These are phyloP conservation scores for Atlantisia rogersi DNA, from an alignment of 2,113 vertebrate species.

Conservation along the genomic window DNA sequence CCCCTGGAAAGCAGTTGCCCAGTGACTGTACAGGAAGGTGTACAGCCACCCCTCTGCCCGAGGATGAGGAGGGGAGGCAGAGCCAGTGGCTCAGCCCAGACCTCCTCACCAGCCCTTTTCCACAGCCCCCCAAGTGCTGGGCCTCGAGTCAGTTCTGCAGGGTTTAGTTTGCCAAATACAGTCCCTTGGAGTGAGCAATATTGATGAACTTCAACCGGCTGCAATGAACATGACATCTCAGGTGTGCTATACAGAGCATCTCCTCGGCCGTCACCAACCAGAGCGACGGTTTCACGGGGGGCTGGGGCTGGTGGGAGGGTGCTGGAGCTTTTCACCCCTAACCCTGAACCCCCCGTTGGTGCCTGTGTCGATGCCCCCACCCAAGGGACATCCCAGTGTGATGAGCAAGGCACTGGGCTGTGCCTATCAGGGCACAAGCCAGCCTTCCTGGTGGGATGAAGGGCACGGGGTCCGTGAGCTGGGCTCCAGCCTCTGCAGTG, in stretches of 20 bases:
- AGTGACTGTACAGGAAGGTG: background rate
- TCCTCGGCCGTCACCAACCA: background rate
- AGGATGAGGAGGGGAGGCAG: background rate
- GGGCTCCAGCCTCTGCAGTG: background rate
- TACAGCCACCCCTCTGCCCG: rapidly evolving
- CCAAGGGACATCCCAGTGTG: no score
- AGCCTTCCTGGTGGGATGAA: background rate
- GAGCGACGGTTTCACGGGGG: background rate
- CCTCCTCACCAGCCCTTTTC: rapidly evolving
- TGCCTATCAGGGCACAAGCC: background rate
- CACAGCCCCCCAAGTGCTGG: background rate
- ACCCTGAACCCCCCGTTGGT: rapidly evolving
- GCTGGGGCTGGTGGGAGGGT: background rate
- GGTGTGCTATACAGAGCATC: background rate
- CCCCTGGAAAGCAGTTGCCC: rapidly evolving
- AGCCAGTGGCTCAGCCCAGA: background rate
- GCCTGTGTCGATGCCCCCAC: rapidly evolving
- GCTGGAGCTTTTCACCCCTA: background rate
- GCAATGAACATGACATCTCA: background rate
- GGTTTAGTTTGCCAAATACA: background rate
- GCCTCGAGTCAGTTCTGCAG: background rate
- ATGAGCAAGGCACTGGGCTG: background rate
- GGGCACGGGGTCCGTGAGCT: rapidly evolving
- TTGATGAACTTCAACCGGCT: background rate
- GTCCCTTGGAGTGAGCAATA: background rate